Base-by-base conservation (phyloP, 1,140 invertebrate genomes). In the Drosophila virilis region DNA sequence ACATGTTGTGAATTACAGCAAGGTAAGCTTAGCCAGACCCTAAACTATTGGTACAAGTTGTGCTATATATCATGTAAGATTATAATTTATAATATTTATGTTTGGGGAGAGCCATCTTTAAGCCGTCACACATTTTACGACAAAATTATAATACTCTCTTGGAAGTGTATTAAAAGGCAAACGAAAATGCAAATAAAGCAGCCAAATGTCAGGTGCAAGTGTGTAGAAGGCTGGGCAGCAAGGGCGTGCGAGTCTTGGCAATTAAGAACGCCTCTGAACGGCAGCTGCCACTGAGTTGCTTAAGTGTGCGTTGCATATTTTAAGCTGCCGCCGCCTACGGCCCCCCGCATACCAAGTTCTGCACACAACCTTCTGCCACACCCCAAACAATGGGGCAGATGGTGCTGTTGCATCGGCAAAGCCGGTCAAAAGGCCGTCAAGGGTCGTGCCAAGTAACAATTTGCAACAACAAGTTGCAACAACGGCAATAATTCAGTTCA, bases 361-460 rank as follows among this genome's bases (percentile, higher is more conserved):
- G 4, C 22, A 28, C 4, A 0, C 22, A 28, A 4, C 22, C 22
- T 0, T 28, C 22, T 28, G 22, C 22, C 22, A 28, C 22, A 28
- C 22, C 22, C 22, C 38, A 57, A 57, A 42, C 54, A 57, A 57
- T 43, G 55, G 40, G 22, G 35, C 52, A 28, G 40, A 12, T 45
- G 52, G 17, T 48, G 52, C 12, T 40, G 57, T 51, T 60, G 55
- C 61, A 40, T 65, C 52, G 59, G 38, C 67, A 75, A 75, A 58
- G 67, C 52, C 73, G 68, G 73, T 83, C 78, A 88, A 86, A 86
- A 88, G 83, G 76, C 71, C 79, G 79, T 78, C 83, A 76, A 88
- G 82, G 76, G 78, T 62, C 50, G 57, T 69, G 66, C 65, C 65
- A 60, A 73, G 65, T 62, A 57, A 60, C 57, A 45, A 50, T 28